A percentile compares a stretch with the other conserved stretches of the same genome.
Evolutionary conservation across 2,797 vertebrate genomes (phyloP).

Genomic region (Falco biarmicus): DNA sequence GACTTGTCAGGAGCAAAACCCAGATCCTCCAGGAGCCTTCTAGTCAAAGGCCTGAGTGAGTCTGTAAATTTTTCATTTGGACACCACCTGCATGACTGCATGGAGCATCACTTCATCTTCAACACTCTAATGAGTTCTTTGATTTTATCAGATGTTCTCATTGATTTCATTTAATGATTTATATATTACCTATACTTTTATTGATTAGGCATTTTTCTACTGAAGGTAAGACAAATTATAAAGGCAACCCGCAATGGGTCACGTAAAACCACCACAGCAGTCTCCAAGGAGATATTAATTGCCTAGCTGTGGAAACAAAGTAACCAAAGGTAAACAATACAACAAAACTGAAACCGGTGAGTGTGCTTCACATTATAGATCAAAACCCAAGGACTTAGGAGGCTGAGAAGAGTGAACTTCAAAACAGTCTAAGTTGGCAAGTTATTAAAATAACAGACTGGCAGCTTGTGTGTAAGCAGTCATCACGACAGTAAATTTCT

Average conservation of each 20-base stretch:
- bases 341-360: neutral
- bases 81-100: neutral
- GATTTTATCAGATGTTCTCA: constrained; percentile 23
- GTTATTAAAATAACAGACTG: neutral
- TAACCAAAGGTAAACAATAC: neutral
- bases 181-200: neutral
- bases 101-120: neutral
- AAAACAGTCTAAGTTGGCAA: neutral
- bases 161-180: constrained; percentile 28
- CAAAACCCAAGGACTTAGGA: neutral
- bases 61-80: neutral
- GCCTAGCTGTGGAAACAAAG: neutral
- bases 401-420: neutral
- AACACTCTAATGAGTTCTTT: neutral
- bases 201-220: neutral
- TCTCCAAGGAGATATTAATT: constrained; percentile 4
- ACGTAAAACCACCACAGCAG: neutral
- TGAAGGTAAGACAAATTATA: constrained; percentile 4
- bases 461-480: neutral
- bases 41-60: neutral
- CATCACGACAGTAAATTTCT: neutral
- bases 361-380: neutral
- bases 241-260: neutral
- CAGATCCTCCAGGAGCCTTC: neutral
- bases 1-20: neutral